A percentile compares a stretch with the other conserved stretches of the same genome.
phyloP scores from a whole-genome alignment of 2,113 vertebrate genomes.

The Ochotona curzoniae region DNA sequence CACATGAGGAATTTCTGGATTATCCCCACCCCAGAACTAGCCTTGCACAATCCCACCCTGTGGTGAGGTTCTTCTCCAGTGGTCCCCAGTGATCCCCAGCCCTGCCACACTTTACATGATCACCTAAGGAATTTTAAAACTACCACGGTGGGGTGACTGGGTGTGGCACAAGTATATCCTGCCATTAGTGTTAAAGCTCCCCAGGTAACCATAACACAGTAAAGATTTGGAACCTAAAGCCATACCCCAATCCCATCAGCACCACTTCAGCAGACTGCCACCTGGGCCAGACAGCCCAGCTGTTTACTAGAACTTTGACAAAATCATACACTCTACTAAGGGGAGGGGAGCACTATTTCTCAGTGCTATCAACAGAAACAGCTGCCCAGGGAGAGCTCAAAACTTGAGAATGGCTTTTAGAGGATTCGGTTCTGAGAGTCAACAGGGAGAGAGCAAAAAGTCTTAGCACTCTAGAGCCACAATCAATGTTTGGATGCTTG shows the following conservation, averaged over 20 bases:
- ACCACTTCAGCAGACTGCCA: not conserved
- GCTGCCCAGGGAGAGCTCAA: not conserved
- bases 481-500: not conserved
- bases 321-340: not conserved
- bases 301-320: not conserved
- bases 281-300: not conserved
- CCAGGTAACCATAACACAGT: not conserved
- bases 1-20: not conserved
- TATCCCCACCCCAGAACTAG: not conserved
- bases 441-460: not conserved
- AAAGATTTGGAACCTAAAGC: not conserved
- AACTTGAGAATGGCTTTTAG: not conserved
- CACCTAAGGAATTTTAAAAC: not conserved
- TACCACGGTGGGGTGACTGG: not conserved
- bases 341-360: not conserved
- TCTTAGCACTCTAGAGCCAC: not conserved
- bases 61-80: not conserved
- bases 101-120: not conserved
- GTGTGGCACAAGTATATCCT: too few species aligned
- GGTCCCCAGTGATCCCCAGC: not conserved
- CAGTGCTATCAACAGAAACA: not conserved
- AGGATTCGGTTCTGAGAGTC: not conserved
- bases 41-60: not conserved
- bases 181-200: not conserved
- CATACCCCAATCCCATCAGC: not conserved